These are phyloP conservation scores for Spheniscus mendiculus DNA, from an alignment of 2,113 vertebrate species.

Conservation along the genomic window DNA sequence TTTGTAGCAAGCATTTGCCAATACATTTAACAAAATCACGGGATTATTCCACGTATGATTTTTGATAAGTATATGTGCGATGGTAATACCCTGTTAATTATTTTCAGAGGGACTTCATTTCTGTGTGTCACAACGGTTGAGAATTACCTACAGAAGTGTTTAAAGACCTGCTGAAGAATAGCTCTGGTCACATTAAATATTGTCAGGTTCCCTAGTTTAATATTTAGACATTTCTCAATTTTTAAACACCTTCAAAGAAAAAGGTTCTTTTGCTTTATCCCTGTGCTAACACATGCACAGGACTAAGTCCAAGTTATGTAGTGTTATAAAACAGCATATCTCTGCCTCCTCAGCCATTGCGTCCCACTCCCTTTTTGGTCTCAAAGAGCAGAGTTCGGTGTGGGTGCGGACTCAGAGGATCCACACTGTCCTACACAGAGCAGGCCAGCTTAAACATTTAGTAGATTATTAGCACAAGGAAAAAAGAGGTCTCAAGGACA, in stretches of 20 bases:
- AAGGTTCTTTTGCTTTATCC: background rate
- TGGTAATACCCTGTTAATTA: background rate
- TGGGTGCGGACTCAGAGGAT: background rate
- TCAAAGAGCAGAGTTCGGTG: conserved; percentile 49
- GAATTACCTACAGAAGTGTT: background rate
- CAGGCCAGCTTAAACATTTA: background rate
- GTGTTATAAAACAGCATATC: background rate
- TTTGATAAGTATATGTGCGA: background rate
- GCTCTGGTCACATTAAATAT: background rate
- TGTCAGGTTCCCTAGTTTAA: background rate
- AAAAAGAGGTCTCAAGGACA: background rate
- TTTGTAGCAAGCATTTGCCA: background rate
- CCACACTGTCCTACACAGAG: background rate
- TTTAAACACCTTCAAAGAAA: conserved; percentile 10
- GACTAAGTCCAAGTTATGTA: conserved; percentile 24
- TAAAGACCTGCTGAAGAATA: background rate
- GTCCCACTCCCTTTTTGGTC: background rate
- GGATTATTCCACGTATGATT: background rate
- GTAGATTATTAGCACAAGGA: background rate
- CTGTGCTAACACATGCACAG: conserved; percentile 2
- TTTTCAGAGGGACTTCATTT: background rate
- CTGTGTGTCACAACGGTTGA: background rate
- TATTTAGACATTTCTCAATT: conserved; percentile 18
- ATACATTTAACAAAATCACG: background rate
- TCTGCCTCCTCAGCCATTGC: background rate